These are phyloP conservation scores for Pagetopsis macropterus DNA, from an alignment of 2,797 vertebrate species.

Conservation along the genomic window DNA sequence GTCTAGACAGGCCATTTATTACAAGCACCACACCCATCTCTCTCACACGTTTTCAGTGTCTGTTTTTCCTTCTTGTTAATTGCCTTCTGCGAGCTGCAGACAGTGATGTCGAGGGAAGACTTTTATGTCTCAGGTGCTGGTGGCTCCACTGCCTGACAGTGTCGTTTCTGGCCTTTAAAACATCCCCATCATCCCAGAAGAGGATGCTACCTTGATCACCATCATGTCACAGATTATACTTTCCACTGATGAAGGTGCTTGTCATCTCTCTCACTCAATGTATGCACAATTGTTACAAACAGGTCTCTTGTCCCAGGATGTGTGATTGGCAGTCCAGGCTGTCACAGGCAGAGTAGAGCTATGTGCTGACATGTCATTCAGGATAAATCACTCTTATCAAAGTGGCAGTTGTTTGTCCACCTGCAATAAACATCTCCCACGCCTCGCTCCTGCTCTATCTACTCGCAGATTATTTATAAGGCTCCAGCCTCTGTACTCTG, in stretches of 20 bases:
- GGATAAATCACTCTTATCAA: conserved; percentile 92
- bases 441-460: conserved; percentile 75
- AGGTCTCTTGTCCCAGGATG: conserved; percentile 37
- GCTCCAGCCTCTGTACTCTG: conserved; percentile 61
- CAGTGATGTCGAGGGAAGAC: conserved; percentile 70
- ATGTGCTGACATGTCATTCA: conserved; percentile 83
- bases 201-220: conserved; percentile 1
- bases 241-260: conserved; percentile 40
- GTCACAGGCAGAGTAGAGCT: conserved; percentile 78
- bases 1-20: conserved; percentile 85
- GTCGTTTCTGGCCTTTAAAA: conserved; percentile 25
- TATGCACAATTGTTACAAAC: conserved; percentile 30
- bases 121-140: conserved; percentile 30
- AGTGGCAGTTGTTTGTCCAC: conserved; percentile 92
- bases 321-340: conserved; percentile 46
- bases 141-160: conserved; percentile 15
- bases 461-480: conserved; percentile 82
- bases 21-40: conserved; percentile 84
- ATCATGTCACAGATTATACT: conserved; percentile 17
- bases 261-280: conserved; percentile 39
- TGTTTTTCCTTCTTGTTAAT: conserved; percentile 87
- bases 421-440: conserved; percentile 88
- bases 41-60: conserved; percentile 89
- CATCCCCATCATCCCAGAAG: background rate
- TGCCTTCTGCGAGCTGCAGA: conserved; percentile 87